These are phyloP conservation scores for Mactromeris polynyma DNA, from an alignment of 2,888 invertebrate genomes.

Conservation along the genomic window DNA sequence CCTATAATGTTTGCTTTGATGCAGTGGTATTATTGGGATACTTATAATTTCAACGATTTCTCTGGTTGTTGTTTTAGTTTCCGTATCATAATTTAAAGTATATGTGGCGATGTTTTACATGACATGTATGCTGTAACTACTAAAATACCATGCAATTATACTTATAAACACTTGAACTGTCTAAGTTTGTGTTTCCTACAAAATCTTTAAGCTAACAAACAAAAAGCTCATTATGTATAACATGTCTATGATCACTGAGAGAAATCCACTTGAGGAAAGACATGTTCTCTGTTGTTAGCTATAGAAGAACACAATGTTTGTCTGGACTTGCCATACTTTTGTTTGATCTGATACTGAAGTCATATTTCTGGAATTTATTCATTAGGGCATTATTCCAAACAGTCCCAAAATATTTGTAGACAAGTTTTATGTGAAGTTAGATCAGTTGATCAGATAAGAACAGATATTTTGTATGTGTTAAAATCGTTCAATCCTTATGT, in stretches of 20 bases:
- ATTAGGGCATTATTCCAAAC: not conserved
- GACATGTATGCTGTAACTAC: not conserved
- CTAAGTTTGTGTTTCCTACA: not conserved
- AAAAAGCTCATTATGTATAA: not conserved
- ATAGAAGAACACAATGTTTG: not conserved
- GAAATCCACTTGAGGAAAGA: slow-evolving; percentile 18
- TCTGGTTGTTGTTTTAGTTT: not conserved
- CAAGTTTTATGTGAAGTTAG: not conserved
- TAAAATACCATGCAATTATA: not conserved
- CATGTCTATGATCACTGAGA: not conserved
- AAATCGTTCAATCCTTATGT: not conserved
- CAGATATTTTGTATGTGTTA: not conserved
- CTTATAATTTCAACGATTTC: too few species aligned
- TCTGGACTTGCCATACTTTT: not conserved
- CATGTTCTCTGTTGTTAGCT: not conserved
- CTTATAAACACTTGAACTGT: not conserved
- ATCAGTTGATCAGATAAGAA: not conserved
- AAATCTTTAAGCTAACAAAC: not conserved
- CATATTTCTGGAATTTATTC: not conserved
- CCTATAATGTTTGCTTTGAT: too few species aligned
- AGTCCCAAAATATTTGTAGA: slow-evolving; percentile 12
- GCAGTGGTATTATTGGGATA: too few species aligned
- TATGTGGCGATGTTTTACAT: not conserved
- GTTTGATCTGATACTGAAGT: not conserved
- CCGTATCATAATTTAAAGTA: not conserved